Base-by-base conservation (phyloP, 1,140 invertebrate genomes). In the Bombus confusus region DNA sequence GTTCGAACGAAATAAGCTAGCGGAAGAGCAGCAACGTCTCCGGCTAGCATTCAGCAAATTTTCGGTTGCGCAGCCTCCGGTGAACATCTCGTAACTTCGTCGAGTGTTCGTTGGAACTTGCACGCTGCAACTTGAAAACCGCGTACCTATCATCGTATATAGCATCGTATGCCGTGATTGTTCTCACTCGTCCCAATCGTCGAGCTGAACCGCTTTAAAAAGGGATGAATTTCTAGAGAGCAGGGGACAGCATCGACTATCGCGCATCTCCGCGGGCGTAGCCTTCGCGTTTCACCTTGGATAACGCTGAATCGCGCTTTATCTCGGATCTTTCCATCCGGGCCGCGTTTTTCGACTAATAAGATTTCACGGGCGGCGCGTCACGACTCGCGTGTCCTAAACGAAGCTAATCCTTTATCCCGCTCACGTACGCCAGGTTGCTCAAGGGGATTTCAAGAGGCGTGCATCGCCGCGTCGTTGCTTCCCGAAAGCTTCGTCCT, bases 401-500 rank as follows among this genome's bases (percentile, higher is more conserved):
- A 89, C 80, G 72, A 83, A 59, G 39, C 64, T 83, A 64, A 89
- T 89, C 87, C 88, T 47, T 86, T 79, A 89, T 85, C 66, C 87
- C 78, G 86, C 86, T 82, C 88, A 89, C 80, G 87, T 89, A 84
- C 76, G 52, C 37, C 69, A 52, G 68, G 82, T 80, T 41, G 52
- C 71, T 83, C 59, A 72, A 73, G 80, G 43, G 76, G 76, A 89
- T 89, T 89, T 89, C 84, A 59, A 37, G 84, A 34, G 57, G 69
- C 43, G 76, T 71, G 62, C 18, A 57, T 28, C 64, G 57, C 37
- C 74, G 47, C 69, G 72, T 66, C 73, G 62, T 72, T 39, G 76
- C 57, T 62, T 41, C 18, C 31, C 25, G 39, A 39, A 80, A 72
- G 37, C 76, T 84, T 80, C n/a, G 41, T 79, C 82, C 64, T 79